A percentile compares a stretch with the other conserved stretches of the same genome.
phyloP scores from a whole-genome alignment of 2,797 vertebrate species.

The Garrulus glandarius region DNA sequence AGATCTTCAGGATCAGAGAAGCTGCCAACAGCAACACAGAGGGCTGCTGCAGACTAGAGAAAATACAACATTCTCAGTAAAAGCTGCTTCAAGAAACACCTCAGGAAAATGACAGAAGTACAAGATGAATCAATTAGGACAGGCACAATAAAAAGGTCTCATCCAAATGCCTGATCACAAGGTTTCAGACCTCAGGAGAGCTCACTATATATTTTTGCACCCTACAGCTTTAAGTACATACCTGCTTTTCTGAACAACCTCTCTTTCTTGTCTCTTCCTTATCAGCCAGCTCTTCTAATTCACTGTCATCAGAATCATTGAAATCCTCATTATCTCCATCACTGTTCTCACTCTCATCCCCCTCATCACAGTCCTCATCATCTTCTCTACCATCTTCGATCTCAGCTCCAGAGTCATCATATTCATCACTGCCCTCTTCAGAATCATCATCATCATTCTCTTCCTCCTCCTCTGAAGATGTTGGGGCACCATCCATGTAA shows the following conservation, averaged over 20 bases:
- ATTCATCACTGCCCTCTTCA: constrained; percentile 71
- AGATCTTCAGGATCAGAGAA: constrained; percentile 96
- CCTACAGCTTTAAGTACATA: constrained; percentile 50
- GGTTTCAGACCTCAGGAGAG: background rate
- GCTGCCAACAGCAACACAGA: constrained; percentile 91
- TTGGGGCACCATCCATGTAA: constrained; percentile 67
- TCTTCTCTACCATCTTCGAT: constrained; percentile 79
- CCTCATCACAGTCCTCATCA: constrained; percentile 79
- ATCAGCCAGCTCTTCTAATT: constrained; percentile 70
- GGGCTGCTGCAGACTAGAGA: constrained; percentile 91
- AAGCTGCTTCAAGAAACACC: constrained; percentile 32
- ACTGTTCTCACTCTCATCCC: constrained; percentile 78
- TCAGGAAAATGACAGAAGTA: background rate
- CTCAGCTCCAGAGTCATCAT: constrained; percentile 80
- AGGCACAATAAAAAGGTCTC: background rate
- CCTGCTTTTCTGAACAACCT: constrained; percentile 89
- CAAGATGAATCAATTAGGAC: background rate
- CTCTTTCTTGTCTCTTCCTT: constrained; percentile 76
- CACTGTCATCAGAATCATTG: constrained; percentile 74
- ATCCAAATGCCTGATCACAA: background rate
- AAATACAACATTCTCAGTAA: constrained; percentile 59
- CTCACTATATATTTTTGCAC: background rate
- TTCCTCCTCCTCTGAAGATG: constrained; percentile 62
- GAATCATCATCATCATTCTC: constrained; percentile 68
- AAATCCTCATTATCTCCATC: constrained; percentile 78